Base-by-base conservation (phyloP, 2,888 invertebrate genomes). In the Danaus chrysippus region DNA sequence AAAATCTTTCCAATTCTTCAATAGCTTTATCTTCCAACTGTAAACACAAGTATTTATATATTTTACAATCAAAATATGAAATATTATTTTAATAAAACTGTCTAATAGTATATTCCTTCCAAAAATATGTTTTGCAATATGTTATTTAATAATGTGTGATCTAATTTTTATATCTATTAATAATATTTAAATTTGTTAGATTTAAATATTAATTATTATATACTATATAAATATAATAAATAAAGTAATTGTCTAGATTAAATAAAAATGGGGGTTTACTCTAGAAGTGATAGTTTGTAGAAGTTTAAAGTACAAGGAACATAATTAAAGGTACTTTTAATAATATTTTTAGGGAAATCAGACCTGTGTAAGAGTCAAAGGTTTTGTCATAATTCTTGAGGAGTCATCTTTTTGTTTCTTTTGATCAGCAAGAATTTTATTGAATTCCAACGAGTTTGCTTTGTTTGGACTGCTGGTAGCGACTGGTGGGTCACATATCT, bases 11-110 rank as follows among this genome's bases (percentile, higher is more conserved):
- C 63, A 97, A 82, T 70, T 97, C 96, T 65, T 95, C 94, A 70
- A 97, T 96, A 0, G 97, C 97, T 78, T 93, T 94, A 79, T 97
- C 97, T 89, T 97, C 97, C 70, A 96, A 91, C 95, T 96, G 86
- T 44, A 88, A 83, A 67, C 1, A 63, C 34, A 34, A 34, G 23
- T 34, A 34, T 34, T 34, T 34, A 34, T 5, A 34, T 34, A 34
- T 34, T 5, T 34, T 34, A 34, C 6, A 5, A 34, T 34, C 23
- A 34, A 34, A 34, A 34, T 34, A 34, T 34, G 2, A 34, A 34
- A 8, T 34, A 34, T 34, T 34, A 23, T 23, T 23, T 23, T 23
- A 23, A 23, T 23, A 23, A 23, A 23, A 23, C 23, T 23, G 23
- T 23, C 23, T 34, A 34, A 34, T 34, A 34, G 0, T 34, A 34